Base-by-base conservation (phyloP, 2,113 vertebrate genomes). In the Perca flavescens region DNA sequence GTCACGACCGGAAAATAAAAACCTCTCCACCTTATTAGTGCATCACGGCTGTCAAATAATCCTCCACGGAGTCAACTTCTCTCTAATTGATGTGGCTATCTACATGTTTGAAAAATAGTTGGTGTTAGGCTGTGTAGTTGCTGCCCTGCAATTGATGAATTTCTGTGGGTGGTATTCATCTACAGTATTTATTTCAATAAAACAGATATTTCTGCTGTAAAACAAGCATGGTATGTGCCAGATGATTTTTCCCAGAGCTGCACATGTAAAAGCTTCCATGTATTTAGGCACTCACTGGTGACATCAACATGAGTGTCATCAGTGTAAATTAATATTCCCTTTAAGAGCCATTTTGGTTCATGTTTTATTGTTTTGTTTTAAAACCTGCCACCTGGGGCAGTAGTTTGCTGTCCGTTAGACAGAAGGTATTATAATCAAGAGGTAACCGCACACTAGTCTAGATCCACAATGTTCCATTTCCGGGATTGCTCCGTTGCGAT, bases 11-110 rank as follows among this genome's bases (percentile, higher is more conserved):
- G 36, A 66, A 43, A 47, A 54, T 28, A 10, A 76, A 34, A 79
- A 43, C 14, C 25, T 74, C 31, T n/a, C 25, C 0, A 3, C 25
- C 15, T 56, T n/a, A 60, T 46, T 60, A 57, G 21, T 50, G 53
- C 64, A 49, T 72, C 56, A 5, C 56, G 1, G 43, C 36, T 47
- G 75, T 73, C 58, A 1, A 8, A 36, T 4, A 56, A 70, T 61
- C 28, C 43, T 71, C 43, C 40, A 16, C 6, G 2, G 17, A 28
- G 16, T 75, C n/a, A 22, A 47, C 28, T 53, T 70, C 10, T 49
- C 64, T 74, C 21, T 67, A 15, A 79, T 21, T 63, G 36, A 74
- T 78, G 79, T 34, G 62, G 61, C 57, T 52, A 10, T 40, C 80
- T 22, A 0, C 49, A 28, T 66, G 63, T 46, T 73, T 62, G 12